phyloP scores from a whole-genome alignment of 2,797 vertebrate species.

The Thamnophis elegans region DNA sequence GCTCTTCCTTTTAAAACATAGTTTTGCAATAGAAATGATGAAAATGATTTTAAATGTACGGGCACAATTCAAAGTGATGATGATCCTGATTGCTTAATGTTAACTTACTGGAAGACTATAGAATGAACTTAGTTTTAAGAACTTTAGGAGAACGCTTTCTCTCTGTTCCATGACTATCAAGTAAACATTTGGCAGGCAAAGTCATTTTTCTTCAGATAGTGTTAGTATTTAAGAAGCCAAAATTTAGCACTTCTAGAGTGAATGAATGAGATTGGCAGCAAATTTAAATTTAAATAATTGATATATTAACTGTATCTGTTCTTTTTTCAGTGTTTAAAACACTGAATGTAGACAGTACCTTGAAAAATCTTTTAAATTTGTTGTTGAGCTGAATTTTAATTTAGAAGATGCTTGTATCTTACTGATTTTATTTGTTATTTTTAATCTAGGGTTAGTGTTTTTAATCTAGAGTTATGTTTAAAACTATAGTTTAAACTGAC shows the following conservation, averaged over 20 bases:
- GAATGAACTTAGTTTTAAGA: neutral
- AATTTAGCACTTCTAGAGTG: neutral
- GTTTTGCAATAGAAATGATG: neutral
- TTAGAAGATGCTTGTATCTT: neutral
- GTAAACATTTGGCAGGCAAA: neutral
- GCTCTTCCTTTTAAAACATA: neutral
- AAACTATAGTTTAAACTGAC: neutral
- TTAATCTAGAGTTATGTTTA: neutral
- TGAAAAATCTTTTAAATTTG: neutral
- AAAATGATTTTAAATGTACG: neutral
- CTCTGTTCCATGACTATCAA: neutral
- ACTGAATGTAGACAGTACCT: neutral
- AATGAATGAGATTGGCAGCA: neutral
- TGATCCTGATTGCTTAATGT: neutral
- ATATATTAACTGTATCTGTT: neutral
- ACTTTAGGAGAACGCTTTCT: neutral
- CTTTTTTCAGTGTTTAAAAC: neutral
- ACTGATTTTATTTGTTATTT: neutral
- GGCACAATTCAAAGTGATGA: neutral
- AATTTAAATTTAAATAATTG: neutral
- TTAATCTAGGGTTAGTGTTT: neutral
- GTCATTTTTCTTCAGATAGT: neutral
- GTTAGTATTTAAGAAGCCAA: neutral
- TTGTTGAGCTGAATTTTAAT: neutral
- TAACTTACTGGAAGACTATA: neutral